Conservation (phyloP, 2,888 invertebrate species). For the Gonocerus acuteangulatus region DNA sequence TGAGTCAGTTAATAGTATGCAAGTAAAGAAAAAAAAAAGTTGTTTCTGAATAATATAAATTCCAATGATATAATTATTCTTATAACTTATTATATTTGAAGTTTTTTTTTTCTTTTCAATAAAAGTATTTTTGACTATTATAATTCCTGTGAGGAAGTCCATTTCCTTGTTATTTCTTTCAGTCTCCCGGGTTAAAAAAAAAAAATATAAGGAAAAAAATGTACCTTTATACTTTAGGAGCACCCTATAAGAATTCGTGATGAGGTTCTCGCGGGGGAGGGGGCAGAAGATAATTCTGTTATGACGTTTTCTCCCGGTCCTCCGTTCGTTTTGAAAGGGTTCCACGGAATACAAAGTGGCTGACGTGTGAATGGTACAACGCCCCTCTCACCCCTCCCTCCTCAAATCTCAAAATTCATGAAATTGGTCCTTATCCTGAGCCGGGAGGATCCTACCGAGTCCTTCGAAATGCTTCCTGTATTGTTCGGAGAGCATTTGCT, state of each 20-base stretch:
- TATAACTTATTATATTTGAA: too few relatives aligned
- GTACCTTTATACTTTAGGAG: constrained; percentile 17
- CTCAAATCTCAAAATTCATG: too few relatives aligned
- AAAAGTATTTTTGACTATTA: too few relatives aligned
- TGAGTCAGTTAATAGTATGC: too few relatives aligned
- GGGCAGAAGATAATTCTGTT: constrained; percentile 25
- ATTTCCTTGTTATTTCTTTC: constrained; percentile 20
- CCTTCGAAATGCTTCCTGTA: too few relatives aligned
- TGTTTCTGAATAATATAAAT: too few relatives aligned
- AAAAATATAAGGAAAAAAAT: constrained; percentile 12
- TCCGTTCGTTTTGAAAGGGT: constrained; percentile 8
- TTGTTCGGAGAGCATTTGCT: too few relatives aligned
- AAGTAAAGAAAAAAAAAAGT: too few relatives aligned
- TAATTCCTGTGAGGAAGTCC: neutral
- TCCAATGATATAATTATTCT: too few relatives aligned
- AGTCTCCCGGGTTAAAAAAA: constrained; percentile 1
- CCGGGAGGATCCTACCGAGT: too few relatives aligned
- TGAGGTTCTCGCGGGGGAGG: neutral
- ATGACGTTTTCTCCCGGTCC: constrained; percentile 18
- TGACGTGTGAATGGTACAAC: constrained; percentile 14
- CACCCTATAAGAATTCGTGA: constrained; percentile 14
- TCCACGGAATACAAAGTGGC: constrained; percentile 16
- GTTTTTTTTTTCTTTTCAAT: too few relatives aligned
- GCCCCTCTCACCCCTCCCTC: neutral
- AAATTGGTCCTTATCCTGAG: too few relatives aligned